These are phyloP conservation scores for Mastacembelus armatus DNA, from an alignment of 2,797 vertebrate species.

Conservation along the genomic window DNA sequence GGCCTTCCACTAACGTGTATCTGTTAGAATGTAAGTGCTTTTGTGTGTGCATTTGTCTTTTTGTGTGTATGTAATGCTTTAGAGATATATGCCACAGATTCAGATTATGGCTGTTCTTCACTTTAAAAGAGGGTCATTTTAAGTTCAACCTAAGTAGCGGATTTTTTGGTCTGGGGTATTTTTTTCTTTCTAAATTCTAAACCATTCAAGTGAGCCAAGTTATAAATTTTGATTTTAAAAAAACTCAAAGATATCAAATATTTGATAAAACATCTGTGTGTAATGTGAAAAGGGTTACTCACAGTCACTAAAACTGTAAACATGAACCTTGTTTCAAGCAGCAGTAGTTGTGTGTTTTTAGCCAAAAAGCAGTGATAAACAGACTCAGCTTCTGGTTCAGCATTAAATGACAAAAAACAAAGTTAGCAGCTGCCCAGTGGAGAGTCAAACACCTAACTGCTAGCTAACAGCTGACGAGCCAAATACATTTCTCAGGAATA, in stretches of 20 bases:
- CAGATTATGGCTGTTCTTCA: constrained; percentile 16
- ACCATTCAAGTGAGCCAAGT: constrained; percentile 85
- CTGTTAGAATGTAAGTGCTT: constrained; percentile 7
- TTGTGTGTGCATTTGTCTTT: constrained; percentile 22
- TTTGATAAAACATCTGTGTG: background rate
- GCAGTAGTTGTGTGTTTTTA: background rate
- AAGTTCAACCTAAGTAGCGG: constrained; percentile 38
- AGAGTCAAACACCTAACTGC: background rate
- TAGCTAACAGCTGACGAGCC: background rate
- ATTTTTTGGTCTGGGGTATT: constrained; percentile 6
- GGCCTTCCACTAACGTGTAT: constrained; percentile 58
- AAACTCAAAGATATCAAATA: too few relatives aligned
- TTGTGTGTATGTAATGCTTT: constrained; percentile 28
- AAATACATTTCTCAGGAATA: too few relatives aligned
- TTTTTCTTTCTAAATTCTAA: constrained; percentile 69
- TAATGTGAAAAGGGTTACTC: background rate
- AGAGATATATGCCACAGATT: constrained; percentile 23
- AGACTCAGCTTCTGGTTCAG: background rate
- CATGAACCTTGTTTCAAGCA: background rate
- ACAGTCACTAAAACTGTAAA: constrained; percentile 11
- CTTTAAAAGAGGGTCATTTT: constrained; percentile 41
- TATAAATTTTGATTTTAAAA: constrained; percentile 73
- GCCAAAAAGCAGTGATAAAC: background rate
- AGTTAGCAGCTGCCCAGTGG: background rate
- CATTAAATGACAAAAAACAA: background rate